Conservation (phyloP, 2,888 invertebrate genomes). For the Drosophila yooni region DNA sequence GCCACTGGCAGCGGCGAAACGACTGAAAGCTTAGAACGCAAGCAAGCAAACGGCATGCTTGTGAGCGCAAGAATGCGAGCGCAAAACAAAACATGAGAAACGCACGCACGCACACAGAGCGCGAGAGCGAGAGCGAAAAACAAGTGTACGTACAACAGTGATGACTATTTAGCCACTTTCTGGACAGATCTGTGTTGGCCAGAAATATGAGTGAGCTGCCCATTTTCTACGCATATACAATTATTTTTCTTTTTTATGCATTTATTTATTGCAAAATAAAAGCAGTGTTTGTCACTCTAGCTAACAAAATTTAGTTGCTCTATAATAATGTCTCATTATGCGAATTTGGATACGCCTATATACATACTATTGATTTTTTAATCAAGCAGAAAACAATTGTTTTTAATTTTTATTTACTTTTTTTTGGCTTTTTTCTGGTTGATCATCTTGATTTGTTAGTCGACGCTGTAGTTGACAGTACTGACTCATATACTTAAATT, state of each 20-base stretch:
- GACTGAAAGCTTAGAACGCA: conserved; percentile 46
- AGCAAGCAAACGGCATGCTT: conserved; percentile 2
- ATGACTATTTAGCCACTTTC: not conserved
- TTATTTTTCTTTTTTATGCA: not conserved
- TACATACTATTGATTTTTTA: not conserved
- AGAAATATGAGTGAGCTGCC: not conserved
- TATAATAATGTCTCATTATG: not conserved
- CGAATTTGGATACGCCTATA: not conserved
- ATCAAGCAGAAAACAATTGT: not conserved
- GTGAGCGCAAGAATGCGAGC: conserved; percentile 30
- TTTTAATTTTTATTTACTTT: no score
- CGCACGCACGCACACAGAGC: not conserved
- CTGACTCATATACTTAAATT: not conserved
- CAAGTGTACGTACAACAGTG: not conserved
- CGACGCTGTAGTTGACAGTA: not conserved
- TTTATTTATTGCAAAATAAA: not conserved
- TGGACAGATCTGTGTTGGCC: not conserved
- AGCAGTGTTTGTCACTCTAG: not conserved
- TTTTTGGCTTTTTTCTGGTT: not conserved
- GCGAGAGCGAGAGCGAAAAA: not conserved
- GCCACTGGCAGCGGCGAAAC: conserved; percentile 47
- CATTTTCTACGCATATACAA: not conserved
- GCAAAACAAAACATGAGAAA: conserved; percentile 1
- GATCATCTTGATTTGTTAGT: not conserved
- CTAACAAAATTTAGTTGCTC: not conserved